Evolutionary conservation across 2,888 invertebrate species (phyloP).

Genomic region (Drosophila picticornis): DNA sequence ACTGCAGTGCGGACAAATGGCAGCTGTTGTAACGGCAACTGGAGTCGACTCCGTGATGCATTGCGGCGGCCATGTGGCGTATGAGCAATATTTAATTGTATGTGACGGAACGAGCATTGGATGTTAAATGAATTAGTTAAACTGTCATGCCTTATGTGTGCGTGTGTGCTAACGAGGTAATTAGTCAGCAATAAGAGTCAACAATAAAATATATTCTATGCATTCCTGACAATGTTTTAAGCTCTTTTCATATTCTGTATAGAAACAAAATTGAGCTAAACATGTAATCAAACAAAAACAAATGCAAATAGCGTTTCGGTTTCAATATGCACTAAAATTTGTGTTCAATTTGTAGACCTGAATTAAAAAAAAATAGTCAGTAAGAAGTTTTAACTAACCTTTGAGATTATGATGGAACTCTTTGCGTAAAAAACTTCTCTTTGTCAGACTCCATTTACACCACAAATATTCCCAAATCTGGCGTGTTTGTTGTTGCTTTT

Average conservation of each 20-base stretch:
- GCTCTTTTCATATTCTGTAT: background rate
- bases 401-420: background rate
- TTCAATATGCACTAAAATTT: background rate
- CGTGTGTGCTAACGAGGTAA: background rate
- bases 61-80: slow-evolving; percentile 47
- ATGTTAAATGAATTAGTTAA: slow-evolving; percentile 34
- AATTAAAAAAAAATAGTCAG: background rate
- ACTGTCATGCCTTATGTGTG: background rate
- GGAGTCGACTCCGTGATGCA: slow-evolving; percentile 35
- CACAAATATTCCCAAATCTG: background rate
- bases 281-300: background rate
- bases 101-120: slow-evolving; percentile 17
- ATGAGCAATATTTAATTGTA: slow-evolving; percentile 61
- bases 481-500: background rate
- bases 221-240: background rate
- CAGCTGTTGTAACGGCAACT: slow-evolving; percentile 12
- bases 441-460: background rate
- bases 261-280: background rate
- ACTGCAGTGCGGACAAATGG: slow-evolving; percentile 14
- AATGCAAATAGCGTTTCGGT: background rate
- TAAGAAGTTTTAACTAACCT: background rate
- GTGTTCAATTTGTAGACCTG: background rate
- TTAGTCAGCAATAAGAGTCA: background rate
- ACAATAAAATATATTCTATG: background rate
- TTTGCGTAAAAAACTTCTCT: background rate